Percentiles rank a stretch among this genome's conserved stretches.
These are phyloP conservation scores for Neoarius graeffei DNA, from an alignment of 2,113 vertebrate genomes.

Conservation along the genomic window DNA sequence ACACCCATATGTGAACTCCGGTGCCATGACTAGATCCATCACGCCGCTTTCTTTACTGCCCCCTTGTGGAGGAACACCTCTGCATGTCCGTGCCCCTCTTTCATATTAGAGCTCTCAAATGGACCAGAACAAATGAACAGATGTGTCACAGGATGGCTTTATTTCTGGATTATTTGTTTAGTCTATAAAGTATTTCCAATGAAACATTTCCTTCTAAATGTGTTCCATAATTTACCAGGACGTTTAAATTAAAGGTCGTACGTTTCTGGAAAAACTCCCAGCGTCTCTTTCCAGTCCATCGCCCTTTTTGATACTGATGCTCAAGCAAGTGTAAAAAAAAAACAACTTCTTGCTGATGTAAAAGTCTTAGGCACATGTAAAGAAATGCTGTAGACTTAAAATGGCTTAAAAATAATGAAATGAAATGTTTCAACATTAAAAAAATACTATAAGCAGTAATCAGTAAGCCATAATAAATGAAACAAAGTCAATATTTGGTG, in stretches of 20 bases:
- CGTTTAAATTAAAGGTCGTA: not conserved
- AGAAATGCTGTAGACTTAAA: too few species aligned
- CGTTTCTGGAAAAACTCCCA: not conserved
- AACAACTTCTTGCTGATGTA: not conserved
- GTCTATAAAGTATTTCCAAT: not conserved
- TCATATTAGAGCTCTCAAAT: not conserved
- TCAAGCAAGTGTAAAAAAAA: not conserved
- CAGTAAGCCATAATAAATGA: too few species aligned
- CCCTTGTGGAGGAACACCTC: slow-evolving; percentile 18
- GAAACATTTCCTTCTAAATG: not conserved
- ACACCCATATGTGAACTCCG: too few species aligned
- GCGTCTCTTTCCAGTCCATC: not conserved
- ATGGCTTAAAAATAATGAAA: too few species aligned
- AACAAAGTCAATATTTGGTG: too few species aligned
- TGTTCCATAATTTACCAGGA: not conserved
- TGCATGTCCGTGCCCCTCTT: not conserved
- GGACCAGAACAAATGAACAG: not conserved
- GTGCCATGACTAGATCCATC: not conserved
- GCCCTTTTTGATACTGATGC: too few species aligned
- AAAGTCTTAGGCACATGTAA: too few species aligned
- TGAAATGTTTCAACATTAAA: too few species aligned
- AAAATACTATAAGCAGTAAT: too few species aligned
- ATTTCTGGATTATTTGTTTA: not conserved
- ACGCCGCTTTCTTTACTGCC: slow-evolving; percentile 18
- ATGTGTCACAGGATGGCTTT: not conserved